Evolutionary conservation across 1,140 invertebrate genomes (phyloP).

Genomic region (Plodia interpunctella): DNA sequence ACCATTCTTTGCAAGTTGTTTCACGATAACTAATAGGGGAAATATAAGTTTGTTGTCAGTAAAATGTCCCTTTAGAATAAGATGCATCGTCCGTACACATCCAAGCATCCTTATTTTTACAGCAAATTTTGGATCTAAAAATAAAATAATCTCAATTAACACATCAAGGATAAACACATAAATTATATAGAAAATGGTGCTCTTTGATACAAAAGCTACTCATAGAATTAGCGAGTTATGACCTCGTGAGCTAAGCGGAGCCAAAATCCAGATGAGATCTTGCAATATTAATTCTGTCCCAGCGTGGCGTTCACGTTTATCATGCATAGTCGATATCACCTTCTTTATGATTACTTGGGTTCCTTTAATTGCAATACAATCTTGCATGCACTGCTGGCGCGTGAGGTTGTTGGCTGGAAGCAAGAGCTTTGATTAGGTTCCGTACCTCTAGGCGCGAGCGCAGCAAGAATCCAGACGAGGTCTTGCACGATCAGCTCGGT

Average conservation of each 20-base stretch:
- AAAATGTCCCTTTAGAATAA: conserved; percentile 79
- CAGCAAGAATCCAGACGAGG: conserved; percentile 63
- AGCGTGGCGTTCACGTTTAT: conserved; percentile 33
- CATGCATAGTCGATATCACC: conserved; percentile 31
- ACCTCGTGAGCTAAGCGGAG: conserved; percentile 42
- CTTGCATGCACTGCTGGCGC: conserved; percentile 33
- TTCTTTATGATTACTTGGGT: conserved; percentile 37
- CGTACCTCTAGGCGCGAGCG: conserved; percentile 60
- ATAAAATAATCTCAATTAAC: conserved; percentile 5
- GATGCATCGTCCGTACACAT: conserved; percentile 79
- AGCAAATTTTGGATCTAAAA: conserved; percentile 81
- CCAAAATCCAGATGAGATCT: conserved; percentile 46
- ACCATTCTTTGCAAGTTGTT: conserved; percentile 81
- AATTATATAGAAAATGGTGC: neutral
- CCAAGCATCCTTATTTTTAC: conserved; percentile 79
- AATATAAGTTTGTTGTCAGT: conserved; percentile 79
- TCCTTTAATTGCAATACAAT: conserved; percentile 41
- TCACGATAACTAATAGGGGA: conserved; percentile 80
- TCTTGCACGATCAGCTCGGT: conserved; percentile 63
- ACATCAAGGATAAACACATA: neutral
- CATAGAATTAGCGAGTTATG: conserved; percentile 12
- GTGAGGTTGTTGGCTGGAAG: conserved; percentile 46
- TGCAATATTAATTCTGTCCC: conserved; percentile 34
- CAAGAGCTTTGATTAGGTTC: conserved; percentile 16
- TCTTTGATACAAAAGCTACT: neutral